Evolutionary conservation across 2,888 invertebrate species (phyloP), one percentile per base, ranked within the genome.

Genomic region (Dryadula phaetusa): DNA sequence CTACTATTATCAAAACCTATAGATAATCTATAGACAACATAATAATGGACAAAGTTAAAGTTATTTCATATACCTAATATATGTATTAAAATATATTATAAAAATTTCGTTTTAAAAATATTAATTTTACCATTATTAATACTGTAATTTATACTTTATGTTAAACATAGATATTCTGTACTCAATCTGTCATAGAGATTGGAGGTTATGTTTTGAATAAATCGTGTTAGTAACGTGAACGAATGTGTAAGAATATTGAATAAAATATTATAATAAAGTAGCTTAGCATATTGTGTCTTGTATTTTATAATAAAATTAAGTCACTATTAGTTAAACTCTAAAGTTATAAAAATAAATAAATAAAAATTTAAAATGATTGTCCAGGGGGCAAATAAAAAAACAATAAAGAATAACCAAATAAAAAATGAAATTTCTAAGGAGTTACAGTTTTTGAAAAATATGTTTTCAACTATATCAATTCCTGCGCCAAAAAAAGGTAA

Each of bases 401-500:
- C 70, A 18, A 40, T 75, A 20, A 80, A 80, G 67, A 70, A 68
- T 28, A 85, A 88, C 85, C 82, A 87, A 81, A 72, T 92, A n/a
- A 88, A 82, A 78, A 81, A 79, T 37, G 82, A 86, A 64, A 76
- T 95, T 53, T 78, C 82, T 56, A 90, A 88, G 69, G 95, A 95
- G 81, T 91, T 94, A 64, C 87, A 87, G 75, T 95, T 94, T 77
- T 84, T 95, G 64, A 93, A 93, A 72, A 89, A 93, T 76, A 84
- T 95, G 56, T 94, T 95, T 77, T 92, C 94, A 5, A 87, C 91
- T 64, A 84, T 94, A 78, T 87, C 93, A 34, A 80, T 95, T 70
- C 94, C 95, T 8, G 77, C 83, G 42, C 88, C 88, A 68, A 84
- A 85, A 74, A 83, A 83, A 81, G 92, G 94, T 93, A 75, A 78